phyloP scores from a whole-genome alignment of 1,140 invertebrate species.

The Drosophila prosaltans region DNA sequence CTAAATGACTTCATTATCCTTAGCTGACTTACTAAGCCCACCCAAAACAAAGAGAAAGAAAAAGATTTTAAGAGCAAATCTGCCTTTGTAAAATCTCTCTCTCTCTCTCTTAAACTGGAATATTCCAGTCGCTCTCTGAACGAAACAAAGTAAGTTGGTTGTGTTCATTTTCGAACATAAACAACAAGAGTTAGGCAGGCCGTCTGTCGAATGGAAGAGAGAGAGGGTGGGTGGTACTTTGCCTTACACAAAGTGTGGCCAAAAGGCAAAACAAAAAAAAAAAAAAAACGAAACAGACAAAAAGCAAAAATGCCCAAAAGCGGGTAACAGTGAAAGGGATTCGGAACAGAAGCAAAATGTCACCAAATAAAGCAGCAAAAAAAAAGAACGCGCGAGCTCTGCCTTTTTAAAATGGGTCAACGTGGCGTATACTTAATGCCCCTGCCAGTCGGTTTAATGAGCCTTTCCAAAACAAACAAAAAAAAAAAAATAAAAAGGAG shows the following conservation, averaged over 20 bases:
- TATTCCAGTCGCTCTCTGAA: constrained; percentile 45
- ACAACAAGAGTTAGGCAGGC: constrained; percentile 38
- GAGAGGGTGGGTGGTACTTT: constrained; percentile 18
- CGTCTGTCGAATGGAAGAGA: neutral
- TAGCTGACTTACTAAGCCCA: neutral
- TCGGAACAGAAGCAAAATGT: constrained; percentile 49
- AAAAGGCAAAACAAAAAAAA: constrained; percentile 51
- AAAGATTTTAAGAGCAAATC: neutral
- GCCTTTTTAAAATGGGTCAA: constrained; percentile 44
- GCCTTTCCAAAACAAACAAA: constrained; percentile 11
- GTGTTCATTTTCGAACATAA: constrained; percentile 59
- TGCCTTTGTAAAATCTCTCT: neutral
- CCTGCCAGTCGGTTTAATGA: constrained; percentile 48
- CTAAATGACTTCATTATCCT: neutral
- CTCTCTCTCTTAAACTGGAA: constrained; percentile 40
- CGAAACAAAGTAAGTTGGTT: constrained; percentile 24
- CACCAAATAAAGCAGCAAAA: constrained; percentile 12
- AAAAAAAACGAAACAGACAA: constrained; percentile 35
- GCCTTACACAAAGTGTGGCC: constrained; percentile 49
- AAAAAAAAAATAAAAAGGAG: neutral
- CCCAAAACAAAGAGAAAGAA: neutral
- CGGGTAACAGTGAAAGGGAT: constrained; percentile 21
- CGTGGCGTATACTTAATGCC: constrained; percentile 57
- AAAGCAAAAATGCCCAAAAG: constrained; percentile 34
- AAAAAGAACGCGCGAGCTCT: constrained; percentile 8